phyloP scores from a whole-genome alignment of 2,888 invertebrate species.

The Conistra vaccinii region DNA sequence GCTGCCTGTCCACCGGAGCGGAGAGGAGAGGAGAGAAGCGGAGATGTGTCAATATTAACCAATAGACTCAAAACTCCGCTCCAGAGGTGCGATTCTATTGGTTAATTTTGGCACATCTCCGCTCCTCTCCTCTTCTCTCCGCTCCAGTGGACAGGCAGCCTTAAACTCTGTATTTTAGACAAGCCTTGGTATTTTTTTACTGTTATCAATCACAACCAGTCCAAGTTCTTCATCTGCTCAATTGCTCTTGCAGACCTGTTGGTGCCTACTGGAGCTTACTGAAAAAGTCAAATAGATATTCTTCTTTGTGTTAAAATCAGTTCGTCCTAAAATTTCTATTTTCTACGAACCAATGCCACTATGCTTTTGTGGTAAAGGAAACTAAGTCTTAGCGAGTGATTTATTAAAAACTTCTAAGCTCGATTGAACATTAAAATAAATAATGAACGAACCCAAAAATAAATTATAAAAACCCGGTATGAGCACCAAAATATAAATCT shows the following conservation, averaged over 20 bases:
- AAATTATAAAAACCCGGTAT: constrained; percentile 55
- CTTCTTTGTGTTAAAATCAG: not conserved
- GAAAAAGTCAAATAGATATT: not conserved
- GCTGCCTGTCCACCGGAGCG: too few relatives aligned
- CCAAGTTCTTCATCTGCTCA: not conserved
- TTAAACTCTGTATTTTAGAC: too few relatives aligned
- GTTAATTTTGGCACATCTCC: too few relatives aligned
- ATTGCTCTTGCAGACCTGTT: not conserved
- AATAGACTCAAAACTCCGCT: too few relatives aligned
- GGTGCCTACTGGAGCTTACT: not conserved
- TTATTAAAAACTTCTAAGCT: constrained; percentile 49
- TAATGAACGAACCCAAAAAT: constrained; percentile 66
- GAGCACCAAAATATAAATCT: constrained; percentile 59
- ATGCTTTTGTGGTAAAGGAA: constrained; percentile 17
- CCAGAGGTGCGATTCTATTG: too few relatives aligned
- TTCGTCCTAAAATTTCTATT: not conserved
- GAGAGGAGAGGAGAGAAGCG: too few relatives aligned
- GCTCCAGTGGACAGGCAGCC: too few relatives aligned
- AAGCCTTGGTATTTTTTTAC: not conserved
- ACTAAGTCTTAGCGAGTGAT: constrained; percentile 39
- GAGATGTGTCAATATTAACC: too few relatives aligned
- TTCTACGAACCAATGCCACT: not conserved
- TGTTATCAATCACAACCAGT: not conserved
- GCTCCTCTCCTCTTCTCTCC: too few relatives aligned
- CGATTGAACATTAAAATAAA: constrained; percentile 60